These are phyloP conservation scores for Mandrillus leucophaeus DNA, from an alignment of 2,113 vertebrate genomes.

Conservation along the genomic window DNA sequence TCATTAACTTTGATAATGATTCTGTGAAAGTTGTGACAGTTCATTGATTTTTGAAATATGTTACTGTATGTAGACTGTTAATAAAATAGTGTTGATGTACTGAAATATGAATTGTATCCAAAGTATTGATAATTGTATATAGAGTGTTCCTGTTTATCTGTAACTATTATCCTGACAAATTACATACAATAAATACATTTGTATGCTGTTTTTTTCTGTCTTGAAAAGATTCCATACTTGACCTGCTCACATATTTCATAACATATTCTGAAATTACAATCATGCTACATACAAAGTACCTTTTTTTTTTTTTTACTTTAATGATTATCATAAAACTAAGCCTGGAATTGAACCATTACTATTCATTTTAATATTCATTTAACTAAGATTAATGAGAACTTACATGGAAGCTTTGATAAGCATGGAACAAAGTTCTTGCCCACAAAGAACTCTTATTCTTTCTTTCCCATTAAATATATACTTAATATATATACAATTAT, in stretches of 20 bases:
- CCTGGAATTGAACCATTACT: not conserved
- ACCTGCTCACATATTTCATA: not conserved
- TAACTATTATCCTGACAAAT: constrained; percentile 92
- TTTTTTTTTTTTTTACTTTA: not conserved
- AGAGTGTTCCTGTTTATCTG: constrained; percentile 94
- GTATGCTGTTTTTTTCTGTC: constrained; percentile 36
- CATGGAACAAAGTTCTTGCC: not conserved
- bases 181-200: constrained; percentile 92
- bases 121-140: constrained; percentile 95
- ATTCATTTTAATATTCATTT: not conserved
- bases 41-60: constrained; percentile 93
- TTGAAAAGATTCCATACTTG: not conserved
- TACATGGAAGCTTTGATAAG: not conserved
- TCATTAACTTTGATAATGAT: constrained; percentile 93
- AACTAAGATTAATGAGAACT: not conserved
- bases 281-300: not conserved
- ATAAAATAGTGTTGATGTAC: constrained; percentile 92
- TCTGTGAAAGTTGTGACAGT: constrained; percentile 91
- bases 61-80: constrained; percentile 96
- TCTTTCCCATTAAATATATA: too few relatives aligned
- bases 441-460: not conserved
- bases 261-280: not conserved
- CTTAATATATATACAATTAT: too few relatives aligned
- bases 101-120: constrained; percentile 93
- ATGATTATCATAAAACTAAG: not conserved